Evolutionary conservation across 2,888 invertebrate species (phyloP).

Genomic region (Asteroscopus sphinx): DNA sequence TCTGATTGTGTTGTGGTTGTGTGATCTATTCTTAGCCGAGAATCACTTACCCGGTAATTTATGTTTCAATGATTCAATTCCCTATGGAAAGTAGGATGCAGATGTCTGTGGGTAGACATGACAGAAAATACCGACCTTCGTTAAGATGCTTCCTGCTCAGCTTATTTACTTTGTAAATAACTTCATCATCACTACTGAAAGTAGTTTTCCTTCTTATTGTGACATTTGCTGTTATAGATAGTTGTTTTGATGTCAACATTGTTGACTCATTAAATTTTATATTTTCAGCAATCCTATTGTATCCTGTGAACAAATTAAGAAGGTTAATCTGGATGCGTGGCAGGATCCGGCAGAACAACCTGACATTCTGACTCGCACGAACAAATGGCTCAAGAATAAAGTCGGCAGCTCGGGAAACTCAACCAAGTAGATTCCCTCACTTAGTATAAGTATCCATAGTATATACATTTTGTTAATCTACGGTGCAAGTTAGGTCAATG

Average conservation of each 20-base stretch:
- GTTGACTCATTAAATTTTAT: constrained; percentile 18
- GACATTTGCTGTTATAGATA: constrained; percentile 11
- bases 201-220: constrained; percentile 30
- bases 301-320: constrained; percentile 86
- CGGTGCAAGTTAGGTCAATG: constrained; percentile 37
- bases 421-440: constrained; percentile 68
- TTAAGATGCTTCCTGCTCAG: constrained; percentile 29
- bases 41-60: no score
- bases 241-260: not conserved
- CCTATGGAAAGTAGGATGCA: constrained; percentile 26
- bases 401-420: constrained; percentile 71
- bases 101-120: constrained; percentile 2
- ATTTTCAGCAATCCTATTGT: constrained; percentile 87
- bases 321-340: constrained; percentile 82
- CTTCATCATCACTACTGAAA: constrained; percentile 29
- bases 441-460: constrained; percentile 22
- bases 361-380: constrained; percentile 83
- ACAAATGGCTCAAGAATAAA: constrained; percentile 84
- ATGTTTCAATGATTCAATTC: constrained; percentile 13
- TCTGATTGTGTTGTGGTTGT: no score
- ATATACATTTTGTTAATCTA: constrained; percentile 27
- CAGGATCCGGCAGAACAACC: constrained; percentile 78
- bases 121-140: constrained; percentile 16
- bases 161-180: constrained; percentile 5
- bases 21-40: no score